These are phyloP conservation scores for Campoplex capitator DNA, from an alignment of 2,888 invertebrate species.

Conservation along the genomic window DNA sequence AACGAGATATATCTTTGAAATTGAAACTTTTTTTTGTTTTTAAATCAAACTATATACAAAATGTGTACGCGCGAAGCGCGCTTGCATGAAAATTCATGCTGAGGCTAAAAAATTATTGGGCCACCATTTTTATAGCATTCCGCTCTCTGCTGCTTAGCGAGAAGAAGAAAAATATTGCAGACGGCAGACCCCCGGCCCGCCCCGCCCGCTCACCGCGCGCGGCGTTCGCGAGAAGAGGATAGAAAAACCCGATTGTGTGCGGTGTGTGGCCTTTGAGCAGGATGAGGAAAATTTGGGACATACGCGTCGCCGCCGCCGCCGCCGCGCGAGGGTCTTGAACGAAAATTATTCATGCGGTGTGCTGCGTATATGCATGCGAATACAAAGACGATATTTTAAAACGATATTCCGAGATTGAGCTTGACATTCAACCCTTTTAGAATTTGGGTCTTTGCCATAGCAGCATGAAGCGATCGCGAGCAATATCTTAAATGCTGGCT, in stretches of 20 bases:
- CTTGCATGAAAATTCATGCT: too few relatives aligned
- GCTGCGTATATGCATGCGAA: background rate
- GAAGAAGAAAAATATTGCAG: too few relatives aligned
- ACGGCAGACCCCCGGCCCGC: too few relatives aligned
- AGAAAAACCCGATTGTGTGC: background rate
- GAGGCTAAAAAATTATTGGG: too few relatives aligned
- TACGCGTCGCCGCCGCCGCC: background rate
- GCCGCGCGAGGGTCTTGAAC: background rate
- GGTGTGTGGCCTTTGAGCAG: too few relatives aligned
- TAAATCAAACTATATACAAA: too few relatives aligned
- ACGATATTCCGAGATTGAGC: conserved; percentile 71
- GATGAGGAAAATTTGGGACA: conserved; percentile 12
- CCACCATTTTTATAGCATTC: too few relatives aligned
- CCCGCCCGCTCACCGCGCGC: too few relatives aligned
- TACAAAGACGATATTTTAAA: background rate
- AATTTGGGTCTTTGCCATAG: conserved; percentile 82
- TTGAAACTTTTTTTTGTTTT: too few relatives aligned
- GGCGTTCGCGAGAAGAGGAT: background rate
- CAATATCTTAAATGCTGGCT: conserved; percentile 71
- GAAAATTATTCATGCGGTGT: conserved; percentile 16
- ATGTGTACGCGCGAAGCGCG: too few relatives aligned
- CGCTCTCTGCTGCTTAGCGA: too few relatives aligned
- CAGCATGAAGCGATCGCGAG: conserved; percentile 76
- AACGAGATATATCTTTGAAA: too few relatives aligned
- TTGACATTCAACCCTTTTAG: conserved; percentile 83